These are phyloP conservation scores for Nothura maculosa DNA, from an alignment of 2,797 vertebrate species.

Conservation along the genomic window DNA sequence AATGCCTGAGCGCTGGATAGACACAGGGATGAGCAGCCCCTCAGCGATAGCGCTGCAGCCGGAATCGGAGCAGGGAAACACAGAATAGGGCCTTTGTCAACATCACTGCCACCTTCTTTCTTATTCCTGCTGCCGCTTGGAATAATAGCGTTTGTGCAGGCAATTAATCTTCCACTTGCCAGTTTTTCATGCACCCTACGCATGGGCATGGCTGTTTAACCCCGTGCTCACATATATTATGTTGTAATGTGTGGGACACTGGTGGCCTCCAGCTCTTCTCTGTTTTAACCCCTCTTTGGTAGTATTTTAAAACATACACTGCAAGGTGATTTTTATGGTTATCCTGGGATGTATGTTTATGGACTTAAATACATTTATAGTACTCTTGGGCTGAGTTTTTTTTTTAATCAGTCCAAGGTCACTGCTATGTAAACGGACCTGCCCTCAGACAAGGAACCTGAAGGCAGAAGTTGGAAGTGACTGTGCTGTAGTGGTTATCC, in stretches of 20 bases:
- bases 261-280: constrained; percentile 47
- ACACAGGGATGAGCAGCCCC: background rate
- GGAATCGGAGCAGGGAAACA: constrained; percentile 42
- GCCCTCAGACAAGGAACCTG: background rate
- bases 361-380: constrained; percentile 46
- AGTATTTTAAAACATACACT: constrained; percentile 38
- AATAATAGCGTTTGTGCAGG: constrained; percentile 43
- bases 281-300: constrained; percentile 49
- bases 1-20: background rate
- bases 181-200: constrained; percentile 52
- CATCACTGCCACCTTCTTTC: constrained; percentile 35
- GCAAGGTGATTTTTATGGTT: constrained; percentile 45
- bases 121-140: constrained; percentile 36
- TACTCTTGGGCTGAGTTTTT: constrained; percentile 9
- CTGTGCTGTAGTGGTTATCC: background rate
- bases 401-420: background rate
- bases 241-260: constrained; percentile 37
- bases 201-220: constrained; percentile 58
- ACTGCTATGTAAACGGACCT: background rate
- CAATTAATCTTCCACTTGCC: constrained; percentile 66
- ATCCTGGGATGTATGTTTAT: constrained; percentile 46
- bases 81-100: constrained; percentile 58
- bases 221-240: constrained; percentile 51
- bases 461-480: background rate
- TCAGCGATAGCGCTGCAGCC: constrained; percentile 40